These are phyloP conservation scores for Percopsis omiscomaycus DNA, from an alignment of 2,797 vertebrate genomes.

Conservation along the genomic window DNA sequence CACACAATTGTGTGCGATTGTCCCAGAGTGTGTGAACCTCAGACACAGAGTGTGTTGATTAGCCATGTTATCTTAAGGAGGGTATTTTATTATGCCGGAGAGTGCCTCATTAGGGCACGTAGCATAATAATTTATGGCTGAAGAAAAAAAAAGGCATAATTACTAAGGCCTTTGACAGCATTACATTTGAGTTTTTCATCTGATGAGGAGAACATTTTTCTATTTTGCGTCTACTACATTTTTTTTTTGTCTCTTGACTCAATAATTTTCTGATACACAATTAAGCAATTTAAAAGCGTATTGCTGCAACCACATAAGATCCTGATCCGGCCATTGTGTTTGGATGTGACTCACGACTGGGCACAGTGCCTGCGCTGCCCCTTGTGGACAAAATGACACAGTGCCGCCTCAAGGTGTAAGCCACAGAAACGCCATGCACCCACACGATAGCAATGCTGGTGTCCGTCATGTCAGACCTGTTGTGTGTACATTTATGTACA, in stretches of 20 bases:
- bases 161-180: not conserved
- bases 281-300: slow-evolving; percentile 4
- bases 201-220: slow-evolving; percentile 8
- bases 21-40: slow-evolving; percentile 1
- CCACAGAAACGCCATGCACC: no score
- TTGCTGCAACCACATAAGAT: no score
- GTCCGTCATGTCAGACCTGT: no score
- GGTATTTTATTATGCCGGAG: slow-evolving; percentile 20
- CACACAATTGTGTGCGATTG: slow-evolving; percentile 2
- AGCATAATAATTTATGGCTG: slow-evolving; percentile 5
- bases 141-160: not conserved
- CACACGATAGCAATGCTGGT: no score
- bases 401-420: no score
- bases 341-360: no score
- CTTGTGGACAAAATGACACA: no score
- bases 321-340: no score
- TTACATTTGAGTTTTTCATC: slow-evolving; percentile 10
- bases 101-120: slow-evolving; percentile 18
- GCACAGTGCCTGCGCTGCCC: no score
- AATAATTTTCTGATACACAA: slow-evolving; percentile 12
- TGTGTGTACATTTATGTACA: no score
- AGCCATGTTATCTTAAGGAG: slow-evolving; percentile 15
- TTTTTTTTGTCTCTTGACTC: not conserved
- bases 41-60: slow-evolving; percentile 2
- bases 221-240: slow-evolving; percentile 1